phyloP scores from a whole-genome alignment of 64 coral and sea anemone species.

The Orbicella faveolata region DNA sequence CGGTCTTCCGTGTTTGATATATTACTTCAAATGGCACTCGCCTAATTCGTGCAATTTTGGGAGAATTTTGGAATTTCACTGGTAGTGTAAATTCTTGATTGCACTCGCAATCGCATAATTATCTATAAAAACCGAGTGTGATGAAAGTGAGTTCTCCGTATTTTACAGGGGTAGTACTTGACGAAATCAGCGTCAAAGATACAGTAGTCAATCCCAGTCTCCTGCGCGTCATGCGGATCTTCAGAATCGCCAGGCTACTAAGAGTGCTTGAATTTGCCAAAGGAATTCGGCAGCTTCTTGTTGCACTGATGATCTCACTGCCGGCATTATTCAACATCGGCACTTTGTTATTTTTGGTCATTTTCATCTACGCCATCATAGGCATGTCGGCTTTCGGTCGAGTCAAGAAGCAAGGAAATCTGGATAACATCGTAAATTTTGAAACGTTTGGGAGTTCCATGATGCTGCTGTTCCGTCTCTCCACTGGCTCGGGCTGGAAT shows the following conservation, averaged over 20 bases:
- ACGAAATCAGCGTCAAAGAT: constrained; percentile 68
- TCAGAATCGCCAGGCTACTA: constrained; percentile 86
- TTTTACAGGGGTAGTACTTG: constrained; percentile 69
- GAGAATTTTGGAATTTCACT: no score
- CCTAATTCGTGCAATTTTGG: no score
- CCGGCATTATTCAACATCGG: constrained; percentile 91
- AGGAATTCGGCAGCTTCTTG: constrained; percentile 77
- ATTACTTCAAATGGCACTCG: no score
- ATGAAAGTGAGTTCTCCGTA: neutral
- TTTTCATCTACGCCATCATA: constrained; percentile 87
- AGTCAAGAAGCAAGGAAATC: constrained; percentile 72
- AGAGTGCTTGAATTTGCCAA: constrained; percentile 90
- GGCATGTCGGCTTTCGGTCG: constrained; percentile 82
- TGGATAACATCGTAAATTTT: constrained; percentile 81
- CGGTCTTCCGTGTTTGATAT: no score
- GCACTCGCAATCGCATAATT: neutral
- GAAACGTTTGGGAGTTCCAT: constrained; percentile 74
- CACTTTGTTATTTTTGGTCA: constrained; percentile 77
- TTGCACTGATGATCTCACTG: constrained; percentile 84
- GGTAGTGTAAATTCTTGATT: no score
- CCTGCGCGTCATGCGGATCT: constrained; percentile 82
- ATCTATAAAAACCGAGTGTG: neutral
- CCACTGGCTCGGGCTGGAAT: constrained; percentile 88
- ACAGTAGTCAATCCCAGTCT: constrained; percentile 78
- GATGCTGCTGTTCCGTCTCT: constrained; percentile 79